Base-by-base conservation (phyloP, 2,888 invertebrate species). In the Sinopyrophorus schimmeli region DNA sequence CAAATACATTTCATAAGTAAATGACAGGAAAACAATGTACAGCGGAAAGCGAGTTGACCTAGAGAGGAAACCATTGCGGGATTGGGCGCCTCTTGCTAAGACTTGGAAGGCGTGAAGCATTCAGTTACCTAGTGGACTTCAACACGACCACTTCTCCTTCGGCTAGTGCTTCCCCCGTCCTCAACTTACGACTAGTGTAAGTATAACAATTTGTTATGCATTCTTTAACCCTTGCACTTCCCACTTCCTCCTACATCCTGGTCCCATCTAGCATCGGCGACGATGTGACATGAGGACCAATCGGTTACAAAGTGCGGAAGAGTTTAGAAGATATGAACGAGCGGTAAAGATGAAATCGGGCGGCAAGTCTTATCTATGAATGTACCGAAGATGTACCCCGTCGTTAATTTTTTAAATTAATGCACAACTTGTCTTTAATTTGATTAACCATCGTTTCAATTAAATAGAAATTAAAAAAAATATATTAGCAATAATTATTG, bases 91-190 rank as follows among this genome's bases (percentile, higher is more conserved):
- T 65, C 64, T 62, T 65, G 62, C 60, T 60, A 60, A 61, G 61
- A 57, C 58, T 57, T 40, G 59, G 66, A 65, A 67, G 66, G 65
- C 59, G 65, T 65, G 56, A 58, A 51, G 58, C 56, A 57, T 57
- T 68, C 69, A 69, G 69, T 69, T 65, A 66, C 59, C 59, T 60
- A 63, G 65, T 62, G 61, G 66, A 68, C 66, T 64, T 64, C 68
- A 67, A 62, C 61, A 63, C 65, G 65, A 53, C 65, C 65, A 65
- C 67, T 68, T 58, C 69, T 67, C 60, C 66, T 61, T 48, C 50
- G 55, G 55, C 41, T 40, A 35, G 51, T 57, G 51, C 40, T 54
- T 61, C 60, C 62, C 60, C 64, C n/a, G 59, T 61, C 56, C 62
- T 57, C 59, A 57, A 57, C 59, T 61, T 54, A 40, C 54, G 57